Evolutionary conservation across 2,797 vertebrate species (phyloP).

Genomic region (Enteromius treurensis): DNA sequence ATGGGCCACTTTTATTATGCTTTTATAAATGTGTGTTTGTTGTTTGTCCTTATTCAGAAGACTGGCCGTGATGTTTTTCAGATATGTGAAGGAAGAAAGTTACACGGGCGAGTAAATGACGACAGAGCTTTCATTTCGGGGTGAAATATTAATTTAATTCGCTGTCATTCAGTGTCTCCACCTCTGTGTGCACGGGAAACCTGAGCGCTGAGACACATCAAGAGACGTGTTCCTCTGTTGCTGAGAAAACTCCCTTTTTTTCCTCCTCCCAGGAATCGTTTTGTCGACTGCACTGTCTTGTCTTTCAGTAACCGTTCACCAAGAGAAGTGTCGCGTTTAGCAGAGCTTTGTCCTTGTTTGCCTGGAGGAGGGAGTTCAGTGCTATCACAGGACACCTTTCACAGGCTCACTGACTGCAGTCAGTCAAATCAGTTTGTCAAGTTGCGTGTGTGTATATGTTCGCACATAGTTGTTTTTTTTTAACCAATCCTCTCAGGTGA

Average conservation of each 20-base stretch:
- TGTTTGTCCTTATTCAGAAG: not conserved
- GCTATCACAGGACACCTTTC: constrained; percentile 59
- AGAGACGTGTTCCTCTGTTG: constrained; percentile 55
- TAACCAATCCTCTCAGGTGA: not conserved
- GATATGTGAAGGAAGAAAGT: not conserved
- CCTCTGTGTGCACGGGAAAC: constrained; percentile 53
- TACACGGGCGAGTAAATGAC: not conserved
- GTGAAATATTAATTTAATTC: constrained; percentile 16
- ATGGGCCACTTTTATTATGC: not conserved
- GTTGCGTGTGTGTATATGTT: constrained; percentile 23
- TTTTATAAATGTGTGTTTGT: not conserved
- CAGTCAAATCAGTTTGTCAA: constrained; percentile 29
- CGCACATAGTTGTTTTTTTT: constrained; percentile 36
- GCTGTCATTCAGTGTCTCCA: constrained; percentile 11
- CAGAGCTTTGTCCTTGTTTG: constrained; percentile 70
- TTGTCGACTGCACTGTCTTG: not conserved
- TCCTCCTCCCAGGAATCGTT: constrained; percentile 22
- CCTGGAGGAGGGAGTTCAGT: constrained; percentile 72
- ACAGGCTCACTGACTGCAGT: constrained; percentile 69
- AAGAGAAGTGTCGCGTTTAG: constrained; percentile 50
- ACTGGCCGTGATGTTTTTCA: not conserved
- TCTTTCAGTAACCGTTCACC: constrained; percentile 43
- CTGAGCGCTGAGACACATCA: constrained; percentile 66
- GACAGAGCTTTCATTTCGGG: constrained; percentile 1
- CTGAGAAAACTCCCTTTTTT: constrained; percentile 26